Base-by-base conservation (phyloP, 2,797 vertebrate genomes). In the Pipistrellus pipistrellus region DNA sequence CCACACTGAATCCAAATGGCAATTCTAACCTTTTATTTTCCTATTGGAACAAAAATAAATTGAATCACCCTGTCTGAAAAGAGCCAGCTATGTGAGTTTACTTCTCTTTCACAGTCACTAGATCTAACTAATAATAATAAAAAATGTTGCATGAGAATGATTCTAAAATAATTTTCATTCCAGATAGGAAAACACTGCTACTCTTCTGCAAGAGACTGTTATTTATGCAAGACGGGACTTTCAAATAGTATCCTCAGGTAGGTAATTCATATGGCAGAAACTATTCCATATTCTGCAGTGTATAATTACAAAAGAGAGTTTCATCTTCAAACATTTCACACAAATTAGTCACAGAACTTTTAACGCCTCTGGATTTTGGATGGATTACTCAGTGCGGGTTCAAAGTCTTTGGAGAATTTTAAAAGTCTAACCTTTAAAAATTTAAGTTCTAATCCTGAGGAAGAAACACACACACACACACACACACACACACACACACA, bases 291-390 rank as follows among this genome's bases (percentile, higher is more conserved):
- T 69, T 96, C 92, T 85, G 91, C 87, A 51, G 14, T 75, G 82
- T 69, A 94, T 95, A 97, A 97, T 85, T 95, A 95, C 88, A 96
- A 93, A 93, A 86, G 94, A 90, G 96, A 96, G 57, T 96, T 97
- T 86, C 96, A 88, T 94, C 96, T 97, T 96, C 84, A 96, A 95
- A 96, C 97, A 73, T 97, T 98, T 97, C 95, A 88, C 94, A 97
- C 89, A 10, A 83, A 96, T 96, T 97, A 97, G 96, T 83, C n/a
- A 83, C 75, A 94, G 93, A 97, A 97, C 81, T 96, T 93, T 90
- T 91, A 97, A 96, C 68, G 86, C 48, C 76, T 87, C 86, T 94
- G 68, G 93, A 96, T 85, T 97, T 93, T 90, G 88, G 95, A 90
- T 90, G 92, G 84, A 95, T 93, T 91, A 82, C 75, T 94, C 91